phyloP scores from a whole-genome alignment of 2,113 vertebrate species.

The Salvator merianae region DNA sequence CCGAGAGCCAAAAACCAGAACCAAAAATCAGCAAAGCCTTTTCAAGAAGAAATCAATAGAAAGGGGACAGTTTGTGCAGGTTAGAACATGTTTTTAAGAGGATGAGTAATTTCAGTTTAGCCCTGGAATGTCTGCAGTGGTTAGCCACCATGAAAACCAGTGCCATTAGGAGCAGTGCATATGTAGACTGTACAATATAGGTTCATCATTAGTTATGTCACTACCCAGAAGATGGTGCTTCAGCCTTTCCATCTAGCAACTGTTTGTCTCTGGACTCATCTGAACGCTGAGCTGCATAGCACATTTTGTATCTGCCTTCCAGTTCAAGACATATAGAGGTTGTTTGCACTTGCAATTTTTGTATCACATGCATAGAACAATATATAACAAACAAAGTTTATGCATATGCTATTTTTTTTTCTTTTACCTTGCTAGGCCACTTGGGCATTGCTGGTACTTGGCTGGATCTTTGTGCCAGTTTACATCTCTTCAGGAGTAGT shows the following conservation, averaged over 20 bases:
- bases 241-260: neutral
- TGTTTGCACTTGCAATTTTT: neutral
- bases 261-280: neutral
- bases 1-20: neutral
- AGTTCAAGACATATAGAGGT: neutral
- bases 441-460: constrained; percentile 87
- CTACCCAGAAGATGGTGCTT: neutral
- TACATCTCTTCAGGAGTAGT: constrained; percentile 88
- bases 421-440: constrained; percentile 76
- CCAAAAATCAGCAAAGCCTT: neutral
- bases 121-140: neutral
- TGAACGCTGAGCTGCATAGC: neutral
- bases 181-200: too few relatives aligned
- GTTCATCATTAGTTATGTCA: too few relatives aligned
- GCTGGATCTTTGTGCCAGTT: constrained; percentile 92
- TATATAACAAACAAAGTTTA: neutral
- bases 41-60: neutral
- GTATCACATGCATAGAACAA: neutral
- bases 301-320: neutral
- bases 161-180: too few relatives aligned
- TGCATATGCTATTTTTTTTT: neutral
- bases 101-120: too few relatives aligned
- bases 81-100: neutral
- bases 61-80: neutral
- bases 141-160: too few relatives aligned